Evolutionary conservation across 2,797 vertebrate species (phyloP), one percentile per base, ranked within the genome.

Genomic region (Macroramphosus scolopax): DNA sequence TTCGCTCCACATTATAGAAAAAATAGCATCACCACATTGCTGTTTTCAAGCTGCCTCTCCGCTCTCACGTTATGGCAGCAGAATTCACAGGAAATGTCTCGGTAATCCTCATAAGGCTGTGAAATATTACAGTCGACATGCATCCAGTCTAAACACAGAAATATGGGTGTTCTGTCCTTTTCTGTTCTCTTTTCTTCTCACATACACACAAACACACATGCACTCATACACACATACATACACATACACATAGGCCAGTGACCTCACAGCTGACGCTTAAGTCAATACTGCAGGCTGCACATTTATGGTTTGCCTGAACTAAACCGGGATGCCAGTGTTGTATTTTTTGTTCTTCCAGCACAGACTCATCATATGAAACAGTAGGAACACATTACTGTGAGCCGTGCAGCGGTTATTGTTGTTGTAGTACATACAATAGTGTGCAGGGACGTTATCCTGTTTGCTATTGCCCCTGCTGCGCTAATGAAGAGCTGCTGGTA

Each of bases 181-280:
- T n/a, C n/a, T n/a, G 17, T 25, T 46, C 37, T 38, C 17, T 41
- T 6, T 10, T 12, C 29, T 22, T 17, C 34, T 12, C 25, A 38
- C 40, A 38, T 53, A 69, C 47, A 37, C 38, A 39, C 48, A 63
- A 25, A 61, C 51, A 72, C 49, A 49, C 47, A 63, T 30, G 61
- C 48, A 72, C 54, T 42, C 48, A 15, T 13, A 34, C 13, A 16
- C 33, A 25, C 29, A 40, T 38, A 37, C 57, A 69, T 41, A 36
- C 37, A 31, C 47, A 63, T 26, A 65, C 48, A 72, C 51, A 52
- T 50, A 51, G 33, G 59, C 48, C 47, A 51, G 61, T 75, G 75
- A 80, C 72, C 77, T 75, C 70, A 59, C 68, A 73, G 59, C 62
- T 67, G 66, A 71, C 10, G 42, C 63, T 58, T 63, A 48, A 69